Percentiles rank a stretch among this genome's conserved stretches.
These are phyloP conservation scores for Calonectris borealis DNA, from an alignment of 2,113 vertebrate species.

Conservation along the genomic window DNA sequence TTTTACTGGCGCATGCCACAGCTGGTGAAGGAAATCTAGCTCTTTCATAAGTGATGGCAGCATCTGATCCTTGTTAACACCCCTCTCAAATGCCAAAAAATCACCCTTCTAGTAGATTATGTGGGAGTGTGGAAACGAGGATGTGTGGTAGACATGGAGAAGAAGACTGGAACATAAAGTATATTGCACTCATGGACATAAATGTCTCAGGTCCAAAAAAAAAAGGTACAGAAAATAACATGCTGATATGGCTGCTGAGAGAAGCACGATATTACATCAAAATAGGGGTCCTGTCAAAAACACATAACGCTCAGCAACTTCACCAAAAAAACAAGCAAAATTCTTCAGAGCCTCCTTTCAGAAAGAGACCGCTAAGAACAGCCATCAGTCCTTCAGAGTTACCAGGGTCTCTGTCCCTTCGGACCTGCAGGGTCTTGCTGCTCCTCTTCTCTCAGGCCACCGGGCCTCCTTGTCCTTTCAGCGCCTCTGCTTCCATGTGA, in stretches of 20 bases:
- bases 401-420: not conserved
- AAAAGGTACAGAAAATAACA: not conserved
- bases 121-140: not conserved
- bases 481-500: rapidly evolving
- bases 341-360: not conserved
- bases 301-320: not conserved
- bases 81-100: not conserved
- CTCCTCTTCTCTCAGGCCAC: not conserved
- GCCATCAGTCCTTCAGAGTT: not conserved
- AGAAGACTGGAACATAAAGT: not conserved
- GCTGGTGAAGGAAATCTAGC: not conserved
- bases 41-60: constrained; percentile 19
- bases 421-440: not conserved
- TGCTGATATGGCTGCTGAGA: not conserved
- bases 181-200: rapidly evolving
- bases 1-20: not conserved
- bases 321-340: not conserved
- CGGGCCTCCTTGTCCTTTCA: not conserved
- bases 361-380: not conserved
- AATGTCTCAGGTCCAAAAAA: not conserved
- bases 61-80: constrained; percentile 47
- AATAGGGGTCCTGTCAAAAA: not conserved
- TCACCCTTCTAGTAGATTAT: not conserved
- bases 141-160: not conserved
- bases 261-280: not conserved